Conservation (phyloP, 2,113 vertebrate species). For the Ginglymostoma cirratum region DNA sequence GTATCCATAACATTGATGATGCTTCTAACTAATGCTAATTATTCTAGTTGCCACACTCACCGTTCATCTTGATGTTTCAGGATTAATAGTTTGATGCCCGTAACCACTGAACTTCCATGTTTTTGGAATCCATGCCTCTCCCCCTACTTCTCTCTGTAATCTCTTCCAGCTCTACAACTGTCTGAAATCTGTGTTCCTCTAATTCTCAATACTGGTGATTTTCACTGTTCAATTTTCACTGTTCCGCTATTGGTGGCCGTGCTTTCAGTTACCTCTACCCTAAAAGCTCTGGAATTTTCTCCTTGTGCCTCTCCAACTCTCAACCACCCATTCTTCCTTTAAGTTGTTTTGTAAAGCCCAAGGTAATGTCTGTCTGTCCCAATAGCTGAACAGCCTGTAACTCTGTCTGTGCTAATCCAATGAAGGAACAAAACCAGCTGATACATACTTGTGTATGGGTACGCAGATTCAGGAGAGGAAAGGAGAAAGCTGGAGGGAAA, state of each 20-base stretch:
- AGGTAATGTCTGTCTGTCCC: neutral
- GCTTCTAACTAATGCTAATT: neutral
- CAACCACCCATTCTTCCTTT: neutral
- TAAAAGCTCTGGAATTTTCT: neutral
- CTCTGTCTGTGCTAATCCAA: neutral
- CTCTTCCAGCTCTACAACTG: too few species aligned
- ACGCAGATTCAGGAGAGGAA: neutral
- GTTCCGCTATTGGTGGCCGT: neutral
- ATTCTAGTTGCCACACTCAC: neutral
- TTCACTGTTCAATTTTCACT: neutral
- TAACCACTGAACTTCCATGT: neutral
- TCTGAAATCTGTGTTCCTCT: neutral
- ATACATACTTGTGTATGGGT: neutral
- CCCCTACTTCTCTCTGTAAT: too few species aligned
- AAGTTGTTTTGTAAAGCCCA: neutral
- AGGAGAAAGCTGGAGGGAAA: neutral
- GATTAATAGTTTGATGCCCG: neutral
- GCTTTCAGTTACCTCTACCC: neutral
- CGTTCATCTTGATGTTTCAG: neutral
- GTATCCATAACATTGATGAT: neutral
- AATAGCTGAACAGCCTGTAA: neutral
- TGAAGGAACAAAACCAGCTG: neutral
- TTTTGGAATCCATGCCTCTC: neutral
- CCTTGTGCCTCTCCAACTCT: neutral
- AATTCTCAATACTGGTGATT: neutral